These are phyloP conservation scores for Epirrhoe tristata DNA, from an alignment of 2,888 invertebrate genomes.

Conservation along the genomic window DNA sequence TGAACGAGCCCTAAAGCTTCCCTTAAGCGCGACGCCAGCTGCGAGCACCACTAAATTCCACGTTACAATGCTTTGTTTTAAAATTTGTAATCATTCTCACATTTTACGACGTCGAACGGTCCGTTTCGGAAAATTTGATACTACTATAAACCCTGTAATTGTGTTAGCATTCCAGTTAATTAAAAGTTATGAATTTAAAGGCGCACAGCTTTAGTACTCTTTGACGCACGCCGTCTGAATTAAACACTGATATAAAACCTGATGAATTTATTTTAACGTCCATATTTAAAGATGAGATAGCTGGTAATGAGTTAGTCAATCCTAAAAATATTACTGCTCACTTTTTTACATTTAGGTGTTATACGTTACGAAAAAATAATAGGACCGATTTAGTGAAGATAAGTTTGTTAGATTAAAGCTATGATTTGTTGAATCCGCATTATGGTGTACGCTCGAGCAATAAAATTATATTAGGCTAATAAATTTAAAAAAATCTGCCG, in stretches of 20 bases:
- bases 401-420: slow-evolving; percentile 21
- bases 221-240: slow-evolving; percentile 68
- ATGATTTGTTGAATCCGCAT: slow-evolving; percentile 25
- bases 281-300: slow-evolving; percentile 62
- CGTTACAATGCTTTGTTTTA: slow-evolving; percentile 83
- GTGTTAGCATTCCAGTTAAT: slow-evolving; percentile 83
- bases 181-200: slow-evolving; percentile 85
- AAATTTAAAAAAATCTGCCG: slow-evolving; percentile 62
- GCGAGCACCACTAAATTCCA: slow-evolving; percentile 79
- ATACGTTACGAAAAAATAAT: slow-evolving; percentile 53
- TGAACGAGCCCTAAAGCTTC: slow-evolving; percentile 77
- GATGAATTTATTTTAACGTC: slow-evolving; percentile 69
- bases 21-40: slow-evolving; percentile 77
- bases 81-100: slow-evolving; percentile 85
- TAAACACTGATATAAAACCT: slow-evolving; percentile 64
- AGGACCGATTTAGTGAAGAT: slow-evolving; percentile 42
- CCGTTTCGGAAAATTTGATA: slow-evolving; percentile 84
- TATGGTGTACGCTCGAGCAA: slow-evolving; percentile 54
- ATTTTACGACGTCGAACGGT: slow-evolving; percentile 83
- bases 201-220: slow-evolving; percentile 71
- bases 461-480: slow-evolving; percentile 64
- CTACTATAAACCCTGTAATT: slow-evolving; percentile 83
- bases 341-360: slow-evolving; percentile 24
- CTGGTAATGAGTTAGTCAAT: slow-evolving; percentile 65
- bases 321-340: slow-evolving; percentile 47